A percentile compares a stretch with the other conserved stretches of the same genome.
These are phyloP conservation scores for Quiscalus mexicanus DNA, from an alignment of 2,113 vertebrate genomes.

Conservation along the genomic window DNA sequence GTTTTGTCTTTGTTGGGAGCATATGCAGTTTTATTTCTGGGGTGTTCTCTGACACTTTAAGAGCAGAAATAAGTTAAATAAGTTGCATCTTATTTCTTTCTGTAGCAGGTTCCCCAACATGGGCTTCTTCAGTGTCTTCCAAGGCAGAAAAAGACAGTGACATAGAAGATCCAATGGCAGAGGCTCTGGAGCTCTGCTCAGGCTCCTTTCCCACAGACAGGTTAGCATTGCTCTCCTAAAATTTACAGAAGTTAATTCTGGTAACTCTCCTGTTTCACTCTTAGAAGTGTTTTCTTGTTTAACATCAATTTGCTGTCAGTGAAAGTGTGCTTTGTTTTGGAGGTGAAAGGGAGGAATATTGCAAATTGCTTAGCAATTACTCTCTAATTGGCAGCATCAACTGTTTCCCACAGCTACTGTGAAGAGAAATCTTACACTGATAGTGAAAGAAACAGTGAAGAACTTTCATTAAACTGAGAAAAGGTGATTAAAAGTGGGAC, in stretches of 20 bases:
- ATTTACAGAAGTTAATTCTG: not conserved
- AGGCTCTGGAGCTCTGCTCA: constrained; percentile 77
- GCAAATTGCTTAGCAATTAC: not conserved
- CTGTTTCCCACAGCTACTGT: not conserved
- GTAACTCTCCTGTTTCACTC: not conserved
- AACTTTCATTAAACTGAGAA: not conserved
- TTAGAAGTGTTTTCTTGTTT: not conserved
- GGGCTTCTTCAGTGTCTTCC: constrained; percentile 47
- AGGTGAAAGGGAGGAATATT: not conserved
- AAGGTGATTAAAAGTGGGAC: not conserved
- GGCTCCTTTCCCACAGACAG: constrained; percentile 79
- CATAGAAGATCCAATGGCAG: constrained; percentile 71
- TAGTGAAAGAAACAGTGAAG: not conserved
- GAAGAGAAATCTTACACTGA: not conserved
- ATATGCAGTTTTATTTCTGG: not conserved
- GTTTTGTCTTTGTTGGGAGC: not conserved
- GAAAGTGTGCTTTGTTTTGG: not conserved
- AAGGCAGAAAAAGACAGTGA: constrained; percentile 69
- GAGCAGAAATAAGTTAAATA: not conserved
- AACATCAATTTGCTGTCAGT: not conserved
- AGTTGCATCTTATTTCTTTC: not conserved
- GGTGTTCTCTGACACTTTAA: not conserved
- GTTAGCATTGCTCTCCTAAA: constrained; percentile 64
- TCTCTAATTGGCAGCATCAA: not conserved
- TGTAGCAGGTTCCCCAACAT: constrained; percentile 62